Percentiles rank a stretch among this genome's conserved stretches.
These are phyloP conservation scores for Sinocyclocheilus anophthalmus DNA, from an alignment of 2,113 vertebrate species.

Conservation along the genomic window DNA sequence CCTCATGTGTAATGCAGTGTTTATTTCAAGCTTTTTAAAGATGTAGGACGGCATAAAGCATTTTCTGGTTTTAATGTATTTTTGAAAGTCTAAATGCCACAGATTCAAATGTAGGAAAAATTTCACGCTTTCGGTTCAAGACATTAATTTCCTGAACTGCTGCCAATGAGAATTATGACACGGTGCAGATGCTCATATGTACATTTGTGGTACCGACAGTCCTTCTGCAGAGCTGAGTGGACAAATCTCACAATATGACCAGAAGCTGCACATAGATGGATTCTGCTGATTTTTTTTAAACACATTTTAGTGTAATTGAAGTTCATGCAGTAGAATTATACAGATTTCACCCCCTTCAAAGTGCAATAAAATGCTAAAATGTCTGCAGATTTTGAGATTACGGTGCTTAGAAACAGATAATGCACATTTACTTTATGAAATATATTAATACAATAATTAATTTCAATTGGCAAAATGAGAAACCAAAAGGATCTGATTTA, in stretches of 20 bases:
- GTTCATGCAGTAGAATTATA: neutral
- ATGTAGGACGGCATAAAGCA: neutral
- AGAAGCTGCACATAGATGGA: neutral
- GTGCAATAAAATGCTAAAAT: neutral
- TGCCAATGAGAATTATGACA: neutral
- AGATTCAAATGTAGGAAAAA: neutral
- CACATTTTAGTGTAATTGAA: neutral
- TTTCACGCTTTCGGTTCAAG: neutral
- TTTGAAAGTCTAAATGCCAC: neutral
- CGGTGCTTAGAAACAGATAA: neutral
- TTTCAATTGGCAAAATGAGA: neutral
- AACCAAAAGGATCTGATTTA: conserved; percentile 5
- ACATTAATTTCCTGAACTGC: neutral
- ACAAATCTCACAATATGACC: conserved; percentile 20
- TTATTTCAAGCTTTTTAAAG: neutral
- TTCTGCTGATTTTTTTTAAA: neutral
- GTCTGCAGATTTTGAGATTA: neutral
- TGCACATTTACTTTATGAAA: neutral
- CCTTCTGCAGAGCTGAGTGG: conserved; percentile 31
- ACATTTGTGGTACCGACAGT: neutral
- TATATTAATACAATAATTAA: no score
- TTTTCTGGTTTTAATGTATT: neutral
- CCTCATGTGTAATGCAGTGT: neutral
- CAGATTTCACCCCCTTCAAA: neutral
- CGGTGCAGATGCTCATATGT: conserved; percentile 18